These are phyloP conservation scores for Xylota sylvarum DNA, from an alignment of 2,888 invertebrate species.

Conservation along the genomic window DNA sequence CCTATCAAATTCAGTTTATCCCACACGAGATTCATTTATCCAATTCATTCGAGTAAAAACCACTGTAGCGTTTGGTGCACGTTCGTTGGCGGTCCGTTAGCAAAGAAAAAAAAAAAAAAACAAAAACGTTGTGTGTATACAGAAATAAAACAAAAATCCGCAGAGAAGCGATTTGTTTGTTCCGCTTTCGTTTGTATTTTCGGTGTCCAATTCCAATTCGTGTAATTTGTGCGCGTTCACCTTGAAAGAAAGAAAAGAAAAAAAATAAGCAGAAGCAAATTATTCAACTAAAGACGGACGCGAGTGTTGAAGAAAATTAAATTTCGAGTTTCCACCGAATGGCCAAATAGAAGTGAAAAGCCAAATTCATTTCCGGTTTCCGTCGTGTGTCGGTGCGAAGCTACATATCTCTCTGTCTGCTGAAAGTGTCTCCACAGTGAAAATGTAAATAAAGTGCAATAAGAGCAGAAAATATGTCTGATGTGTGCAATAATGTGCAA, in stretches of 20 bases:
- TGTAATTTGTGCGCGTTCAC: slow-evolving; percentile 51
- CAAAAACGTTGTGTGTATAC: slow-evolving; percentile 13
- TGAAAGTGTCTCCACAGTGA: slow-evolving; percentile 35
- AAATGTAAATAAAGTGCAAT: slow-evolving; percentile 69
- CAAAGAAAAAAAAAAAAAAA: slow-evolving; percentile 24
- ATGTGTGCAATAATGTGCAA: slow-evolving; percentile 64
- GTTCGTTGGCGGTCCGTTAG: slow-evolving; percentile 57
- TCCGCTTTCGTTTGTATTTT: slow-evolving; percentile 40
- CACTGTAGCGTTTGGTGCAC: slow-evolving; percentile 53
- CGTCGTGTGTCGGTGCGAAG: slow-evolving; percentile 8
- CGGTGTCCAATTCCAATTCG: slow-evolving; percentile 37
- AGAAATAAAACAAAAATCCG: slow-evolving; percentile 35
- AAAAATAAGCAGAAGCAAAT: not conserved
- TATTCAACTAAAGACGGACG: not conserved
- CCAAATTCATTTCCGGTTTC: slow-evolving; percentile 45
- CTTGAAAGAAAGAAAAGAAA: slow-evolving; percentile 11
- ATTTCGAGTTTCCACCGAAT: slow-evolving; percentile 11
- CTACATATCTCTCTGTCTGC: not conserved
- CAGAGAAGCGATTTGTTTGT: slow-evolving; percentile 26
- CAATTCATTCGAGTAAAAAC: slow-evolving; percentile 73
- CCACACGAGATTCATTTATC: slow-evolving; percentile 45
- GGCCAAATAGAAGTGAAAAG: slow-evolving; percentile 20
- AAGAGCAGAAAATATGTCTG: slow-evolving; percentile 5
- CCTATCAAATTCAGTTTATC: slow-evolving; percentile 15
- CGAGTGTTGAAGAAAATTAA: not conserved